A percentile compares a stretch with the other conserved stretches of the same genome.
Evolutionary conservation across 1,140 invertebrate species (phyloP).

Genomic region (Zaprionus davidi): DNA sequence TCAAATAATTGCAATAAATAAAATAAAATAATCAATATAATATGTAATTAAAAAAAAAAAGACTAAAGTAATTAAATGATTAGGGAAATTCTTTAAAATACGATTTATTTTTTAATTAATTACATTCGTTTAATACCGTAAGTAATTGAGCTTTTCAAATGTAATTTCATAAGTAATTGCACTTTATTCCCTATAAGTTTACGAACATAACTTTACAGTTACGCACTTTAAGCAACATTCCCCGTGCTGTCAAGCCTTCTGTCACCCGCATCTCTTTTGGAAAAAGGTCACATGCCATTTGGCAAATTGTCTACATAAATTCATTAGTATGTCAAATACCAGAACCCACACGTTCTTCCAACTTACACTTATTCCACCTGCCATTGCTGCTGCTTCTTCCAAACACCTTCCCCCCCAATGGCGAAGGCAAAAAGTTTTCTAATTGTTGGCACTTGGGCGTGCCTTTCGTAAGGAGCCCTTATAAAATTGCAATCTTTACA

Average conservation of each 20-base stretch:
- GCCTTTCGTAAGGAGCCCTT: constrained; percentile 44
- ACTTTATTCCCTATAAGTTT: background rate
- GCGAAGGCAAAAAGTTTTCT: constrained; percentile 51
- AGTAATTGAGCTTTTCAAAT: background rate
- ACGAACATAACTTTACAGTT: background rate
- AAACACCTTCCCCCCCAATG: constrained; percentile 6
- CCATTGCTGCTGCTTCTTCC: constrained; percentile 1
- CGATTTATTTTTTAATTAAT: background rate
- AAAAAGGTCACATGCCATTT: constrained; percentile 46
- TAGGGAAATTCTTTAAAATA: background rate
- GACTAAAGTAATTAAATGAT: background rate
- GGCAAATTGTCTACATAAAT: constrained; percentile 62
- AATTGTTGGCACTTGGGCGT: constrained; percentile 68
- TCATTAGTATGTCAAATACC: constrained; percentile 57
- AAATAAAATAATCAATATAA: background rate
- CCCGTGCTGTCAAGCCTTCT: background rate
- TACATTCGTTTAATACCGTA: background rate
- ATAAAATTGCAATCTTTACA: constrained; percentile 70
- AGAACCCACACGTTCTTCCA: constrained; percentile 15
- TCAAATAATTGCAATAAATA: background rate
- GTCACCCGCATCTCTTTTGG: constrained; percentile 14
- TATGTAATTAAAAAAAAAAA: background rate
- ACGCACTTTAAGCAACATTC: background rate
- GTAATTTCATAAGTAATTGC: constrained; percentile 10
- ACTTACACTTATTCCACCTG: background rate